Conservation (phyloP, 2,113 vertebrate species). For the Vulpes ferrilata region DNA sequence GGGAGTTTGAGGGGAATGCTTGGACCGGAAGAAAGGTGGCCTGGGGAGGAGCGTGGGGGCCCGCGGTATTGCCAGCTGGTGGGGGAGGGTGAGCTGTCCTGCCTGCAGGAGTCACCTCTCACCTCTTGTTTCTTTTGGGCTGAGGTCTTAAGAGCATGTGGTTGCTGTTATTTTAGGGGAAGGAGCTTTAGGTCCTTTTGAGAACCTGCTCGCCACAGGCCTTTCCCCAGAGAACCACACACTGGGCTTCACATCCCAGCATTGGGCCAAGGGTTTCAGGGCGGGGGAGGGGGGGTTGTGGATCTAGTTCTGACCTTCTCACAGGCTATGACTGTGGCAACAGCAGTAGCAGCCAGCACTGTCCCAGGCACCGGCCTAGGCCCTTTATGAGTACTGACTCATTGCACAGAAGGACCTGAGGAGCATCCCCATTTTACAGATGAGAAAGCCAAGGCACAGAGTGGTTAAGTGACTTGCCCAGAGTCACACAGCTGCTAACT, state of each 20-base stretch:
- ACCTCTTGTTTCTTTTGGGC: neutral
- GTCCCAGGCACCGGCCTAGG: neutral
- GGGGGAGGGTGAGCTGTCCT: neutral
- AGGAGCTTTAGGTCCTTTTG: neutral
- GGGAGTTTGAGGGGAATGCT: neutral
- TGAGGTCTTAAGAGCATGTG: neutral
- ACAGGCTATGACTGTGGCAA: accelerated
- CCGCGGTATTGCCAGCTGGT: neutral
- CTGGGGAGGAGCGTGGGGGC: accelerated
- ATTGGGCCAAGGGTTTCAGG: neutral
- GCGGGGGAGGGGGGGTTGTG: neutral
- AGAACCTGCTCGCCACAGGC: neutral
- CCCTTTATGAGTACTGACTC: neutral
- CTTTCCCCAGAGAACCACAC: neutral
- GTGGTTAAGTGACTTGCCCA: neutral
- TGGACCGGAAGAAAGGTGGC: neutral
- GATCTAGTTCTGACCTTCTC: neutral
- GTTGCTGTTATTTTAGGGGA: neutral
- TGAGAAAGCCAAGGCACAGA: neutral
- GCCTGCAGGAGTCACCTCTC: neutral
- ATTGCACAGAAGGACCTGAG: neutral
- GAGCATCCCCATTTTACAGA: neutral
- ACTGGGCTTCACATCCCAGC: neutral
- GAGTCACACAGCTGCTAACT: neutral
- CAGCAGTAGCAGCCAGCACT: accelerated